These are phyloP conservation scores for Pollachius pollachius DNA, from an alignment of 2,113 vertebrate species.

Conservation along the genomic window DNA sequence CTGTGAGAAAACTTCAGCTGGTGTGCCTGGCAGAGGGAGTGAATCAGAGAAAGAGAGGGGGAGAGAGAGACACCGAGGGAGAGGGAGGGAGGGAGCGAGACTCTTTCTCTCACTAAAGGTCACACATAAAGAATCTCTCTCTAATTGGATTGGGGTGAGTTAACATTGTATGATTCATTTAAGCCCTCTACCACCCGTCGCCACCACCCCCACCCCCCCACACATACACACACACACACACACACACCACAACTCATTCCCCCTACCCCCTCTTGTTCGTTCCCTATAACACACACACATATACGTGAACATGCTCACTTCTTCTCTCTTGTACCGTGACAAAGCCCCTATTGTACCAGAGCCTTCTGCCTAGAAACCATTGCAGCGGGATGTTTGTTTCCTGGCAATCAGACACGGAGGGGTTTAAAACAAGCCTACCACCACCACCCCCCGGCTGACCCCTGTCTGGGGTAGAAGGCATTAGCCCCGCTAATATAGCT, in stretches of 20 bases:
- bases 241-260: constrained; percentile 24
- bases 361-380: constrained; percentile 58
- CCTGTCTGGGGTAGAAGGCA: constrained; percentile 53
- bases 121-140: constrained; percentile 44
- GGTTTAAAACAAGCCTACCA: constrained; percentile 57
- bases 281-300: constrained; percentile 2
- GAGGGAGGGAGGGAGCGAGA: constrained; percentile 51
- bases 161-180: constrained; percentile 74
- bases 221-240: too few relatives aligned
- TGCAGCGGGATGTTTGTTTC: constrained; percentile 62
- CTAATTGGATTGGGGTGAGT: constrained; percentile 73
- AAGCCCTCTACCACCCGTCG: constrained; percentile 52
- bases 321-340: constrained; percentile 43
- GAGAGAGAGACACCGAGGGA: too few relatives aligned
- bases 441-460: constrained; percentile 63
- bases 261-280: neutral
- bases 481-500: constrained; percentile 65
- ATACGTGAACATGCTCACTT: constrained; percentile 33
- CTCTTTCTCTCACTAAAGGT: constrained; percentile 61
- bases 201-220: constrained; percentile 16
- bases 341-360: constrained; percentile 65
- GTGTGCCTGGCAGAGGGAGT: too few relatives aligned
- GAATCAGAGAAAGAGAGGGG: too few relatives aligned
- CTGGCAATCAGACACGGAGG: constrained; percentile 45
- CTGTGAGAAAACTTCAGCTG: constrained; percentile 21